Evolutionary conservation across 2,797 vertebrate genomes (phyloP).

Genomic region (Acrossocheilus fasciatus): DNA sequence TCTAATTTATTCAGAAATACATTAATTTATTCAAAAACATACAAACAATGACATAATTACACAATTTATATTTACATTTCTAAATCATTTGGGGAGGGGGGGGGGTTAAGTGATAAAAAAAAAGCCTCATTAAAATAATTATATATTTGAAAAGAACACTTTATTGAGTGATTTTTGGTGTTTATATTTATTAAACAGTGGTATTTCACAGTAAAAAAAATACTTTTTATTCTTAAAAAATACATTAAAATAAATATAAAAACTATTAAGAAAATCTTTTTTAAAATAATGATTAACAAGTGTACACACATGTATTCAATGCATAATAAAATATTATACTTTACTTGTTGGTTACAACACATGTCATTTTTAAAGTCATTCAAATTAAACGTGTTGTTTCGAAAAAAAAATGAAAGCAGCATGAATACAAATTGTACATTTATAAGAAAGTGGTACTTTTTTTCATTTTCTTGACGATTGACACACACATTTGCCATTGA

Average conservation of each 20-base stretch:
- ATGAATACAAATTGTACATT: neutral
- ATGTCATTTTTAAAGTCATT: neutral
- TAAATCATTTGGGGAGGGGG: no score
- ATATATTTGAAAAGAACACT: neutral
- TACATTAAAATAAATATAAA: neutral
- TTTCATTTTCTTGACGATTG: no score
- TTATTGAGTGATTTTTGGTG: neutral
- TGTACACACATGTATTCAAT: neutral
- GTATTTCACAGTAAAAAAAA: neutral
- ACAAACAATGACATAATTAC: neutral
- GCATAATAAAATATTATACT: neutral
- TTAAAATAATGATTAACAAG: neutral
- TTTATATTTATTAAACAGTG: neutral
- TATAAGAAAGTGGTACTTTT: no score
- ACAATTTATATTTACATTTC: neutral
- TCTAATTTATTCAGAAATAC: neutral
- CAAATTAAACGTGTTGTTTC: neutral
- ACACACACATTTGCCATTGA: neutral
- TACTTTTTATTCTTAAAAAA: neutral
- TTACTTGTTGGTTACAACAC: neutral
- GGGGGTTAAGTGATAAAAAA: neutral
- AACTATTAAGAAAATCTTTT: no score
- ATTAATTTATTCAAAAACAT: neutral
- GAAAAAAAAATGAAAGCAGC: neutral
- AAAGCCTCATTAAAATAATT: neutral